A percentile compares a stretch with the other conserved stretches of the same genome.
phyloP scores from a whole-genome alignment of 2,797 vertebrate genomes.

The Antrozous pallidus region DNA sequence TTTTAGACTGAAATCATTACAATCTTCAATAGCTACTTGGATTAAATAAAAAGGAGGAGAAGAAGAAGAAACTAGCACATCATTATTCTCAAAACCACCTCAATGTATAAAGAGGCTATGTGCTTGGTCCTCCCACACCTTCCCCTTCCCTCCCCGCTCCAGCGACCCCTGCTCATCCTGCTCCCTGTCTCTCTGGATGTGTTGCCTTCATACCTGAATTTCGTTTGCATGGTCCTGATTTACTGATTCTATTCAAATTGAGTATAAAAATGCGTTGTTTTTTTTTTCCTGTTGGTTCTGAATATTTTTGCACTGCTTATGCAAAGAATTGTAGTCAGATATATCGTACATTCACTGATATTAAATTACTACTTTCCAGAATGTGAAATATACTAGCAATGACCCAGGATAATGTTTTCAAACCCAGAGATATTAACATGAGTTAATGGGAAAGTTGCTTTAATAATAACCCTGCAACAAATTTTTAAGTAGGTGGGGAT shows the following conservation, averaged over 20 bases:
- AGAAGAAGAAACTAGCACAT: slow-evolving; percentile 80
- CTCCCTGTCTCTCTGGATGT: slow-evolving; percentile 59
- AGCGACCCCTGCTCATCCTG: slow-evolving; percentile 38
- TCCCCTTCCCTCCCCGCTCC: not conserved
- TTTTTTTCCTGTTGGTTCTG: slow-evolving; percentile 70
- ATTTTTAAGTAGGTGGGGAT: slow-evolving; percentile 49
- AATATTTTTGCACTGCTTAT: slow-evolving; percentile 79
- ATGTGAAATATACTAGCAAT: slow-evolving; percentile 46
- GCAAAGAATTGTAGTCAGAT: slow-evolving; percentile 62
- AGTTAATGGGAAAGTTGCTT: slow-evolving; percentile 37
- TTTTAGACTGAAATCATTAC: slow-evolving; percentile 86
- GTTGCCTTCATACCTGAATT: slow-evolving; percentile 81
- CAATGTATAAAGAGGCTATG: slow-evolving; percentile 81
- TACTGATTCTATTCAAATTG: slow-evolving; percentile 73
- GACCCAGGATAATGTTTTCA: slow-evolving; percentile 46
- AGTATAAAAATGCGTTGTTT: slow-evolving; percentile 59
- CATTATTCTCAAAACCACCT: slow-evolving; percentile 84
- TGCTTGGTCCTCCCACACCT: slow-evolving; percentile 70
- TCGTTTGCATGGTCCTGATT: slow-evolving; percentile 76
- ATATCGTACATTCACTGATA: slow-evolving; percentile 72
- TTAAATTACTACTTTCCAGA: slow-evolving; percentile 69
- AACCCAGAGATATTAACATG: slow-evolving; percentile 18
- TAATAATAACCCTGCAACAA: slow-evolving; percentile 28
- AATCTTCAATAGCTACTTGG: slow-evolving; percentile 83
- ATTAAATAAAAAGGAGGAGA: slow-evolving; percentile 77